Evolutionary conservation across 2,113 vertebrate genomes (phyloP).

Genomic region (Phalacrocorax pelagicus): DNA sequence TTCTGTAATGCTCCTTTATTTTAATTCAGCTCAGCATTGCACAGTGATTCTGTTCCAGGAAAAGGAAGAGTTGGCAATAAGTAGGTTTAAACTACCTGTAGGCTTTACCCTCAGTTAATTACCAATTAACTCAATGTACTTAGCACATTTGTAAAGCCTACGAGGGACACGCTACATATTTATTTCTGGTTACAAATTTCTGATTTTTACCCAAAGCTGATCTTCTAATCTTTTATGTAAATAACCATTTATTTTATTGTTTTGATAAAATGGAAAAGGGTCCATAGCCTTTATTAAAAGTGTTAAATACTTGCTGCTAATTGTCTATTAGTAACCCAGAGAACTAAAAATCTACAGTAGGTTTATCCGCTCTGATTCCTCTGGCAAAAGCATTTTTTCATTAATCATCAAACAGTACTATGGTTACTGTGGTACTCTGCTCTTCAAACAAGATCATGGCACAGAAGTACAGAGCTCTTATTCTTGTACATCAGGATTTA

Average conservation of each 20-base stretch:
- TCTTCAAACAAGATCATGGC: background rate
- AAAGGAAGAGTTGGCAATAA: slow-evolving; percentile 37
- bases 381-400: background rate
- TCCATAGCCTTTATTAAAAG: background rate
- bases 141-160: slow-evolving; percentile 43
- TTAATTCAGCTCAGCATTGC: background rate
- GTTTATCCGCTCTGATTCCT: background rate
- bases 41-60: slow-evolving; percentile 11
- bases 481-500: background rate
- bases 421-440: background rate
- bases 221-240: background rate
- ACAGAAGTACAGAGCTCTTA: background rate
- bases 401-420: background rate
- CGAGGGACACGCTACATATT: slow-evolving; percentile 3
- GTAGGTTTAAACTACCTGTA: slow-evolving; percentile 52
- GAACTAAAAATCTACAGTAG: background rate
- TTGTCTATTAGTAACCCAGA: background rate
- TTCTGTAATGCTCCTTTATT: slow-evolving; percentile 1
- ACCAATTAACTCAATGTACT: slow-evolving; percentile 41
- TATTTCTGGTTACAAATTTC: background rate
- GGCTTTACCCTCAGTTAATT: slow-evolving; percentile 42
- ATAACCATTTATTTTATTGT: background rate
- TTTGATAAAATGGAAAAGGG: background rate
- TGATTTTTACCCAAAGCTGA: background rate
- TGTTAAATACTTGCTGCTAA: background rate